Conservation (phyloP, 1,140 invertebrate genomes). For the Latrodectus geometricus region DNA sequence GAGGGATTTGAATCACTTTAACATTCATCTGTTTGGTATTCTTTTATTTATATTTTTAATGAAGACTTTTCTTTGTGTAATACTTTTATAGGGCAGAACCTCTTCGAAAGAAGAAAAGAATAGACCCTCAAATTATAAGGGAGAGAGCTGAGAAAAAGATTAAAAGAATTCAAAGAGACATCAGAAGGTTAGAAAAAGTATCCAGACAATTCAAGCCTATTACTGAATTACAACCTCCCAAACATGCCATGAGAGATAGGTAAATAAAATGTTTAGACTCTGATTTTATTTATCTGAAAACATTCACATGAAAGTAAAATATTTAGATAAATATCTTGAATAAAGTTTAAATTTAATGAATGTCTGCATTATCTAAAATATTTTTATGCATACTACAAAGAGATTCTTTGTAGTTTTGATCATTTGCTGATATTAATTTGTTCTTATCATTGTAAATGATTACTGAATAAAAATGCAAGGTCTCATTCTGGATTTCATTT, state of each 20-base stretch:
- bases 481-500: slow-evolving; percentile 37
- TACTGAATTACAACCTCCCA: slow-evolving; percentile 80
- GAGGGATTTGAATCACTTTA: neutral
- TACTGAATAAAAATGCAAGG: neutral
- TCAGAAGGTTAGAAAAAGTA: slow-evolving; percentile 80
- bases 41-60: neutral
- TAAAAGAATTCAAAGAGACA: slow-evolving; percentile 85
- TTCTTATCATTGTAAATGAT: neutral
- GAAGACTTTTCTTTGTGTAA: neutral
- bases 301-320: too few relatives aligned
- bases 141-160: slow-evolving; percentile 82
- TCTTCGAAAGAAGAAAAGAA: slow-evolving; percentile 86
- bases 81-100: slow-evolving; percentile 78
- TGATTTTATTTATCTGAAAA: too few relatives aligned
- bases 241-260: slow-evolving; percentile 74
- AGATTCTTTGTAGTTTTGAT: neutral
- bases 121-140: slow-evolving; percentile 83
- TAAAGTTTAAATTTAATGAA: too few relatives aligned
- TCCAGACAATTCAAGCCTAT: slow-evolving; percentile 84
- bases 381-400: neutral
- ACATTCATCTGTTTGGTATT: neutral
- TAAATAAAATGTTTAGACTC: neutral
- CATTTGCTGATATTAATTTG: too few relatives aligned
- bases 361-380: too few relatives aligned
- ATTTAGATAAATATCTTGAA: too few relatives aligned